A percentile compares a stretch with the other conserved stretches of the same genome.
These are phyloP conservation scores for Phengaris alcon DNA, from an alignment of 2,888 invertebrate species.

Conservation along the genomic window DNA sequence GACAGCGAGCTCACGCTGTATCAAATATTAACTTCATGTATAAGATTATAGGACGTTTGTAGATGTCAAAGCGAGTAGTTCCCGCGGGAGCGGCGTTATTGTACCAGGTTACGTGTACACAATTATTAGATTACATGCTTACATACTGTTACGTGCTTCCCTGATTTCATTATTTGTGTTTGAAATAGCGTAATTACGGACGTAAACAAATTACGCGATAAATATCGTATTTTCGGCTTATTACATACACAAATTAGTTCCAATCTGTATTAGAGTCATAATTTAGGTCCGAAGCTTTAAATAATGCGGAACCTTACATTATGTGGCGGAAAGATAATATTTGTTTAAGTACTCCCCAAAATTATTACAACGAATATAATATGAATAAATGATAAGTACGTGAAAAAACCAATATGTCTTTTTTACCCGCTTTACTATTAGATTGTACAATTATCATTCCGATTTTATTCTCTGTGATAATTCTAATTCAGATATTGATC, in stretches of 20 bases:
- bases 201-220: slow-evolving; percentile 25
- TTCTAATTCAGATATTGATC: too few relatives aligned
- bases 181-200: slow-evolving; percentile 7
- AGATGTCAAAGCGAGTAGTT: slow-evolving; percentile 16
- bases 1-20: background rate
- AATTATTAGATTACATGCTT: slow-evolving; percentile 19
- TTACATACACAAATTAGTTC: slow-evolving; percentile 16
- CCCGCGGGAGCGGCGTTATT: slow-evolving; percentile 11
- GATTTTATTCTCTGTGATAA: too few relatives aligned
- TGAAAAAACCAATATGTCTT: background rate
- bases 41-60: background rate
- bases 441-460: too few relatives aligned
- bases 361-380: background rate
- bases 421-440: too few relatives aligned
- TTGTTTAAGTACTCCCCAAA: background rate
- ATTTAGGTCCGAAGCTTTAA: slow-evolving; percentile 12
- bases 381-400: background rate
- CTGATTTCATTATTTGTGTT: slow-evolving; percentile 25
- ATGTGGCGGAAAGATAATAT: background rate
- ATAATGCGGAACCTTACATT: background rate
- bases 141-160: slow-evolving; percentile 22
- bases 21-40: background rate
- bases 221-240: slow-evolving; percentile 25
- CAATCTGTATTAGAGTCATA: slow-evolving; percentile 6
- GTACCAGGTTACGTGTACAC: slow-evolving; percentile 18